A percentile compares a stretch with the other conserved stretches of the same genome.
phyloP scores from a whole-genome alignment of 2,797 vertebrate species.

The Mormyrops attenuatus region DNA sequence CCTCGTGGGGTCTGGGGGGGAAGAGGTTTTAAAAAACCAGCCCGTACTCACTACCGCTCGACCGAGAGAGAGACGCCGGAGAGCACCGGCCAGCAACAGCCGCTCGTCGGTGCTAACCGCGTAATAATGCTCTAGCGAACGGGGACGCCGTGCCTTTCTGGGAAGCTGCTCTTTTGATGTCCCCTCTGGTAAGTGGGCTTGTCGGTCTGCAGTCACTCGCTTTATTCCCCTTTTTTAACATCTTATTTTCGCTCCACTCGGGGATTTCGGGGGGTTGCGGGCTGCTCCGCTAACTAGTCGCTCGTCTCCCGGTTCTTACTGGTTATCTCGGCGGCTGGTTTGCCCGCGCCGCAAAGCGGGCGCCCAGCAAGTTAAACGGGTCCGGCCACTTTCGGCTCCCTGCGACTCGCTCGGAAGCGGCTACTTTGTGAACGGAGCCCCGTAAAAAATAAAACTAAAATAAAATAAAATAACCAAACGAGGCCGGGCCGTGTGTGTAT shows the following conservation, averaged over 20 bases:
- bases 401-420: neutral
- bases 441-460: neutral
- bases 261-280: neutral
- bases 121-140: neutral
- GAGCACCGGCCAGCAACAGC: neutral
- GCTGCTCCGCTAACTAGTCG: neutral
- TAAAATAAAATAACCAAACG: neutral
- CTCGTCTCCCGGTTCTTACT: neutral
- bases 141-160: neutral
- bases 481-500: neutral
- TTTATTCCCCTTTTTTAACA: neutral
- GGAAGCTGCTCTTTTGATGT: constrained; percentile 26
- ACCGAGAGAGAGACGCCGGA: neutral
- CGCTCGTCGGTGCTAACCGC: neutral
- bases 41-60: neutral
- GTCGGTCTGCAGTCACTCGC: neutral
- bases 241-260: neutral
- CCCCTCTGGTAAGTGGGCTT: constrained; percentile 35
- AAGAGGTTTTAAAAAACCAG: constrained; percentile 13
- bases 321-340: neutral
- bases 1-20: neutral
- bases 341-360: neutral
- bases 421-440: neutral
- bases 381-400: neutral
- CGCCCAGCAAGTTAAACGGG: neutral